Evolutionary conservation across 2,888 invertebrate genomes (phyloP), one percentile per base, ranked within the genome.

Genomic region (Stratiomys singularior): DNA sequence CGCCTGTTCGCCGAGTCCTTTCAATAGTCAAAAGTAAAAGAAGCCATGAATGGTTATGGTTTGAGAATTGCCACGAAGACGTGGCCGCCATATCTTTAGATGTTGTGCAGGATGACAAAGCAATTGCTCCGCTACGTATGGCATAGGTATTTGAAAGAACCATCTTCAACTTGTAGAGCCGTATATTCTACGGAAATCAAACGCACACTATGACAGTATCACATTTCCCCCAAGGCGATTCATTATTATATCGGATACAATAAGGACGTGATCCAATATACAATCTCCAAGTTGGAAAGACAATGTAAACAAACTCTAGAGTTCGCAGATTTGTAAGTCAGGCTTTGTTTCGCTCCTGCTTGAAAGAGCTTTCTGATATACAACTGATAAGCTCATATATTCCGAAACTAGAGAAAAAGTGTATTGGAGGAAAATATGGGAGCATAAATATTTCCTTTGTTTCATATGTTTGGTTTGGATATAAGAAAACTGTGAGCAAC

Each of bases 211-310:
- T 37, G 74, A 30, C 58, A 63, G 76, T 46, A 76, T 63, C 63
- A 76, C 28, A 76, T 76, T 60, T 44, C 47, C 63, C 81, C 76
- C 60, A 67, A 74, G 79, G 81, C 80, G 80, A 81, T 81, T 81
- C 81, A 81, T 81, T 81, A 81, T 81, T 81, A 81, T 81, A 81
- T 81, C 81, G 81, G 81, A 81, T 81, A 81, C 81, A 81, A 81
- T 81, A 81, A 81, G 80, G 79, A 81, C 81, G 81, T 81, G 81
- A 81, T 81, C 81, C 81, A 81, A 81, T 81, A 81, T 81, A 81
- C 81, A 81, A 81, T 81, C 80, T 81, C 79, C 80, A 76, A 76
- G 76, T 69, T 78, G 74, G 52, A 25, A 30, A 76, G 76, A 78
- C 78, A 78, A 78, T 78, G 77, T 71, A 78, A 78, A 78, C 72